A percentile compares a stretch with the other conserved stretches of the same genome.
These are phyloP conservation scores for Schrankia costaestrigalis DNA, from an alignment of 2,888 invertebrate genomes.

Conservation along the genomic window DNA sequence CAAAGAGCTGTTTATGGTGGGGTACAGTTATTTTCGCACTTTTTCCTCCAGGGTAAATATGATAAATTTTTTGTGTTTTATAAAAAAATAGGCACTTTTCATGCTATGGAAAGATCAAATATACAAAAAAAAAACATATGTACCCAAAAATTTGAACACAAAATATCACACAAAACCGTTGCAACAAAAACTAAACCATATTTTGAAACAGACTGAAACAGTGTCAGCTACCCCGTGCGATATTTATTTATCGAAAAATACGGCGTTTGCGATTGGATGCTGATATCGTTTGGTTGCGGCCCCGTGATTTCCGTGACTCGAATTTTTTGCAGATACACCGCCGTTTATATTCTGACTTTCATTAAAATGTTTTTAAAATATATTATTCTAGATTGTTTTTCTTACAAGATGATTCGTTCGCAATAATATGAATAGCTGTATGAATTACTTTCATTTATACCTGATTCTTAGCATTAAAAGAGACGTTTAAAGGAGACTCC, in stretches of 20 bases:
- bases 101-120: no score
- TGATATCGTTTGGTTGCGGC: conserved; percentile 19
- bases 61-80: no score
- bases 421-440: no score
- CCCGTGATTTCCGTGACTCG: conserved; percentile 12
- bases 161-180: not conserved
- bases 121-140: not conserved
- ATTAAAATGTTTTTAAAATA: not conserved
- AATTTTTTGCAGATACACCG: conserved; percentile 10
- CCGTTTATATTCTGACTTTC: conserved; percentile 15
- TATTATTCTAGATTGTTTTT: no score
- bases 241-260: conserved; percentile 30
- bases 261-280: conserved; percentile 26
- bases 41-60: no score
- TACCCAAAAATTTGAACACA: not conserved
- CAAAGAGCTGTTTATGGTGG: no score
- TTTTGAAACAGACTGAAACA: not conserved
- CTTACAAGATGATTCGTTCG: no score
- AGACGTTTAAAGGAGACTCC: no score
- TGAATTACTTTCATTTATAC: no score
- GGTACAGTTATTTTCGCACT: no score
- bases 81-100: no score
- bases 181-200: not conserved
- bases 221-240: conserved; percentile 8
- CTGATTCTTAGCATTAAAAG: no score